Evolutionary conservation across 2,797 vertebrate genomes (phyloP), one percentile per base, ranked within the genome.

Genomic region (Peromyscus attwateri): DNA sequence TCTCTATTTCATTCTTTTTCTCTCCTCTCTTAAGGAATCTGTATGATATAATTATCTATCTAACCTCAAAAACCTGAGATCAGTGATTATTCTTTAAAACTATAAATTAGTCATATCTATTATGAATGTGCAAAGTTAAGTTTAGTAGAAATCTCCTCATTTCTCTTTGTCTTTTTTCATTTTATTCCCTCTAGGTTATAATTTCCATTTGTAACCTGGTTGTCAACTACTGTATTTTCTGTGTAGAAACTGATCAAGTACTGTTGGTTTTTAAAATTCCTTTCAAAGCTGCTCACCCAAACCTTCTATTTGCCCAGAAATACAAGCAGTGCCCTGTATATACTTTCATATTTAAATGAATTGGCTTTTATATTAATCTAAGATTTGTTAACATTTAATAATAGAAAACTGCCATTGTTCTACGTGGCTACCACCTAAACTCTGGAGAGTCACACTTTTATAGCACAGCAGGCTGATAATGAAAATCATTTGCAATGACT

Each of bases 401-500:
- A 83, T 75, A 81, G 29, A 88, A 94, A 96, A 90, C 5, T 90
- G 55, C 66, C 55, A 92, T 76, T 96, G 62, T 93, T 95, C 64
- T 96, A 93, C 60, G 93, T 70, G 77, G 73, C 43, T 92, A 82
- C 71, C 31, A 95, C 62, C 80, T 95, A 81, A 90, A 60, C 46
- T 96, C 81, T 87, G 37, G 37, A 94, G 60, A 95, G 83, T 81
- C 85, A 89, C 76, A 87, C n/a, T 96, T 95, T 87, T 52, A 66
- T 19, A 96, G n/a, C 91, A 92, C 89, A 96, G 90, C 0, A 3
- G 77, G 85, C 37, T 88, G 94, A 79, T 92, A 97, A 95, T 95
- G 82, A 91, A 95, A 96, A 91, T 81, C 79, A 92, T 95, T 87
- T 90, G 89, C 94, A 95, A 81, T 85, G 94, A 87, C 52, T 97